phyloP scores from a whole-genome alignment of 2,797 vertebrate genomes.

The Myiothlypis coronata region DNA sequence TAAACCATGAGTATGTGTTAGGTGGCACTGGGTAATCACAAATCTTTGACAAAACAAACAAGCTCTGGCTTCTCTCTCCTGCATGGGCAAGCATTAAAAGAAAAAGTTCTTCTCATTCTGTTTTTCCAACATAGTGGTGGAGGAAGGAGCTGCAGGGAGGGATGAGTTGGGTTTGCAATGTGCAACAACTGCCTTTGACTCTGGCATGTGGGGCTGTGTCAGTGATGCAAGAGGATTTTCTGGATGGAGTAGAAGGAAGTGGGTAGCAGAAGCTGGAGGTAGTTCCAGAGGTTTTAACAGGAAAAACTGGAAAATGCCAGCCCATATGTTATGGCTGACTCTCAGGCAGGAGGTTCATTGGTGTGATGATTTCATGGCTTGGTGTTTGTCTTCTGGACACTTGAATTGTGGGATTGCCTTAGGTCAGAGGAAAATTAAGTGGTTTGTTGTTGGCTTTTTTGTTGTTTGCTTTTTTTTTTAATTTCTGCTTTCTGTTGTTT shows the following conservation, averaged over 20 bases:
- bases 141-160: not conserved
- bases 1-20: not conserved
- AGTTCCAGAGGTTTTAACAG: not conserved
- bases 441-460: not conserved
- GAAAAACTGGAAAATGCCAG: not conserved
- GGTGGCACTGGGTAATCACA: not conserved
- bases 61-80: not conserved
- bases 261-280: not conserved
- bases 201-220: rapidly evolving
- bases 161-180: not conserved
- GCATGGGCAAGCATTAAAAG: not conserved
- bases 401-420: not conserved
- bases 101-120: not conserved
- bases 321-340: not conserved
- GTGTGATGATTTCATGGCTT: not conserved
- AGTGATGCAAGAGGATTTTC: not conserved
- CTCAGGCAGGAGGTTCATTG: not conserved
- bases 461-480: not conserved
- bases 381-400: not conserved
- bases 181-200: not conserved
- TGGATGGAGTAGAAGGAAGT: not conserved
- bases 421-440: not conserved
- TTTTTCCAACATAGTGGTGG: not conserved
- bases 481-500: not conserved
- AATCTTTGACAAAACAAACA: not conserved